Evolutionary conservation across 2,797 vertebrate genomes (phyloP), one percentile per base, ranked within the genome.

Genomic region (Galago senegalensis): DNA sequence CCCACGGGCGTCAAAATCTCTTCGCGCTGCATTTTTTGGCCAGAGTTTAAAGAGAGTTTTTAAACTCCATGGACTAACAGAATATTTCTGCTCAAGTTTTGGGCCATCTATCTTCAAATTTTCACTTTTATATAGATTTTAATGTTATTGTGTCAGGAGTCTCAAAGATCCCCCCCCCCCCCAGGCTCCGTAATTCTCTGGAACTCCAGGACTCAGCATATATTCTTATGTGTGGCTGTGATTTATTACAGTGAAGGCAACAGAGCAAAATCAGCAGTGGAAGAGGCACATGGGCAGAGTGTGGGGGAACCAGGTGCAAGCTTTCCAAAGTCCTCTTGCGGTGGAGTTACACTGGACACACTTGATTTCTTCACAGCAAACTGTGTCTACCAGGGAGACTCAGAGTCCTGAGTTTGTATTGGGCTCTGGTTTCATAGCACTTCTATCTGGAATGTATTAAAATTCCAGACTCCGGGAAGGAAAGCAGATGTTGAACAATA

Each of bases 81-180:
- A 89, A 60, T 93, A 34, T 86, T 60, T 46, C 43, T 96, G 70
- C 58, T 93, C 73, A 85, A 4, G 17, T 96, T 97, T 86, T 75
- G 83, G 77, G 69, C 6, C 49, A 89, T 96, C 92, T 95, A 21
- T 97, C 95, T 95, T 91, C 72, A 34, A 91, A 70, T 29, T n/a
- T 56, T 89, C 72, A 5, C 73, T 86, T 65, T 23, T 0, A 1
- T 27, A 7, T 87, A 65, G 61, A 82, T 76, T 37, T 13, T 40
- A 7, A 75, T 43, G n/a, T 53, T 9, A n/a, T 0, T 14, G 27
- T 31, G 12, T 69, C 4, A 1, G 20, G 25, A 8, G 60, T 40
- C 27, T 77, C n/a, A 63, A 53, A 81, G n/a, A 5, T 7, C 25
- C 3, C 23, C 3, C 7, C 0, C 25, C 3, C 23, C 3, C 7